Percentiles rank a stretch among this genome's conserved stretches.
Conservation (phyloP, 1,140 invertebrate species). For the honey bee (Apis mellifera) region Amel_HAv3.1 CM009932.2:1669001-1669500, state of each 20-base stretch:
- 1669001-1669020: too few species aligned
- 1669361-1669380: constrained; percentile 54
- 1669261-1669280: constrained; percentile 49
- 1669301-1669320: constrained; percentile 28
- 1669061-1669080: neutral
- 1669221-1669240: constrained; percentile 46
- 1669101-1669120: neutral
- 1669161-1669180: constrained; percentile 37
- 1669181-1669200: constrained; percentile 72
- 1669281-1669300: constrained; percentile 12
- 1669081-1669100: neutral
- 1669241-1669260: constrained; percentile 57
- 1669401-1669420: constrained; percentile 69
- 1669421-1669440: constrained; percentile 69
- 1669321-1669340: neutral
- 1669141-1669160: neutral
- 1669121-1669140: neutral
- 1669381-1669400: constrained; percentile 57
- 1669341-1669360: constrained; percentile 25
- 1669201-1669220: constrained; percentile 73
- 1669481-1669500: constrained; percentile 61
- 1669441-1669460: constrained; percentile 50
- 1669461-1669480: constrained; percentile 68
- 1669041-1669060: neutral
- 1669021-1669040: neutral